Base-by-base conservation (phyloP, 2,113 vertebrate species). In the Percopsis transmontana region DNA sequence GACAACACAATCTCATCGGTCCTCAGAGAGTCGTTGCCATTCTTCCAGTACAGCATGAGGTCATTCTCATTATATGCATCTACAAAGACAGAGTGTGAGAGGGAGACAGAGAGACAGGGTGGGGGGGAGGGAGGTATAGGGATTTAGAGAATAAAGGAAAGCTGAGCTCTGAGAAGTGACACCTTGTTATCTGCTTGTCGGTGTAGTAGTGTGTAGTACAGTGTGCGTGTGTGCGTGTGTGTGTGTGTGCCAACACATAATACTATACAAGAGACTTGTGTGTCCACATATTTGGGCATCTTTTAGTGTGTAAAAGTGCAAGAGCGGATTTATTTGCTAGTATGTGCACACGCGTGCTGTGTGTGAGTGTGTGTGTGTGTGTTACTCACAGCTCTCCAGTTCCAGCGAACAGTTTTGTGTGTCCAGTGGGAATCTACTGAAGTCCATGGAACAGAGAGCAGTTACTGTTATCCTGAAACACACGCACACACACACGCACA, bases 11-110 rank as follows among this genome's bases (percentile, higher is more conserved):
- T 96, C 68, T 96, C 93, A 2, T 97, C 95, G 0, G 94, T 96
- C 78, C 92, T 92, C 48, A 97, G 84, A 39, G 95, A 97, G 64
- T 95, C 93, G 60, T 96, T 96, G 19, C 95, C 95, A 0, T 92
- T 93, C 85, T 95, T 97, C 95, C 95, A 97, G 86, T 96, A 98
- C 0, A 97, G 76, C 95, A 97, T 96, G 62, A 97, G 85, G 83
- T 97, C 95, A 18, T 96, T 95, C 81, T 98, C 95, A 72, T 92
- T 97, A 66, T 96, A 98, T 0, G 95, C 95, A 74, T 96, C 95
- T 97, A 56, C 3, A 59, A 0, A 76, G 64, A 74, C 39, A 75
- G 64, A 70, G 70, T 11, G 50, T 3, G 14, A 44, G 45, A 24
- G 20, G 13, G 13, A 47, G 20, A 23, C 1, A 10, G 6, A 41